phyloP scores from a whole-genome alignment of 2,888 invertebrate species.

The Eupithecia tripunctaria region DNA sequence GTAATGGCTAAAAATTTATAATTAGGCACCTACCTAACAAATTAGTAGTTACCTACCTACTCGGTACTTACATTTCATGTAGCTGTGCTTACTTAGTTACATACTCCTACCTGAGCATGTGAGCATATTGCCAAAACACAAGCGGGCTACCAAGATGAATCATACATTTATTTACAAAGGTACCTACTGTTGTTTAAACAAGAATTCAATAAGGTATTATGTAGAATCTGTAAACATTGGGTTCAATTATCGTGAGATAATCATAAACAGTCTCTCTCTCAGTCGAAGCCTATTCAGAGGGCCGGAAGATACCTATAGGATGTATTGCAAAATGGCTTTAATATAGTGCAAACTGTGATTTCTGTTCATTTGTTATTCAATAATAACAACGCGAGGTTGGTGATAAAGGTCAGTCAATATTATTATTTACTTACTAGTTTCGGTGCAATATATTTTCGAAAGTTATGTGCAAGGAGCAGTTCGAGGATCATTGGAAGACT shows the following conservation, averaged over 20 bases:
- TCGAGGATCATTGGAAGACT: not conserved
- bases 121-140: conserved; percentile 2
- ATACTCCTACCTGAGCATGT: not conserved
- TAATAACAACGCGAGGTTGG: conserved; percentile 45
- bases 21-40: not conserved
- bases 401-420: conserved; percentile 47
- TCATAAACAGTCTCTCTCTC: conserved; percentile 30
- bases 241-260: conserved; percentile 53
- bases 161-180: conserved; percentile 10
- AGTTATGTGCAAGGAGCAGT: not conserved
- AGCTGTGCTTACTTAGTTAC: not conserved
- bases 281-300: conserved; percentile 21
- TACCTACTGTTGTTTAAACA: conserved; percentile 54
- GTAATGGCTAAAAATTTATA: not conserved
- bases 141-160: conserved; percentile 8
- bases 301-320: conserved; percentile 45
- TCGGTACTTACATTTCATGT: not conserved
- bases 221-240: conserved; percentile 64
- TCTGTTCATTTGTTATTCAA: conserved; percentile 58
- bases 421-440: not conserved
- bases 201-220: conserved; percentile 50
- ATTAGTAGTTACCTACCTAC: no score
- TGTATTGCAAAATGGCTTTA: conserved; percentile 45
- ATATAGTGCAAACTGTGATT: conserved; percentile 44
- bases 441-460: not conserved